phyloP scores from a whole-genome alignment of 1,140 invertebrate genomes.

The Centruroides sculpturatus region DNA sequence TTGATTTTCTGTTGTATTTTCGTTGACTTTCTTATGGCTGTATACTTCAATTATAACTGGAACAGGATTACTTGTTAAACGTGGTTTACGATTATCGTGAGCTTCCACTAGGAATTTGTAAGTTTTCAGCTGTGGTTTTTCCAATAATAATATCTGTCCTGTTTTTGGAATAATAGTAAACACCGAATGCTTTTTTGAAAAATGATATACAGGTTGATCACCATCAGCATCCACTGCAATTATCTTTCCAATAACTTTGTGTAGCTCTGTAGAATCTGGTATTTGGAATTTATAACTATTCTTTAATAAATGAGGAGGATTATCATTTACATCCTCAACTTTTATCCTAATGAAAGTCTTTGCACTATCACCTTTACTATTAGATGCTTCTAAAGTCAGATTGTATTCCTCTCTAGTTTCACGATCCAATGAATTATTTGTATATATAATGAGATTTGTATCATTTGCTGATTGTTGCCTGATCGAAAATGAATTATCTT shows the following conservation, averaged over 20 bases:
- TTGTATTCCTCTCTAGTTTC: slow-evolving; percentile 51
- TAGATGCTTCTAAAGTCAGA: slow-evolving; percentile 55
- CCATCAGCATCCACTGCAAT: slow-evolving; percentile 69
- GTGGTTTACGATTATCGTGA: slow-evolving; percentile 60
- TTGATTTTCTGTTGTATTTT: neutral
- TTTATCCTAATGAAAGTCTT: slow-evolving; percentile 52
- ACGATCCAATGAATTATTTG: slow-evolving; percentile 52
- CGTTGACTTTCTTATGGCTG: slow-evolving; percentile 3
- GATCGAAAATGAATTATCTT: slow-evolving; percentile 17
- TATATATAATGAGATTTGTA: slow-evolving; percentile 43
- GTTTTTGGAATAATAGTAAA: slow-evolving; percentile 81
- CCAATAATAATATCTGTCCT: slow-evolving; percentile 65
- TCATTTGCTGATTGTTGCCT: slow-evolving; percentile 39
- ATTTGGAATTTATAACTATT: slow-evolving; percentile 62
- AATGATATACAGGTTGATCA: slow-evolving; percentile 66
- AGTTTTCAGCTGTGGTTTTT: slow-evolving; percentile 22
- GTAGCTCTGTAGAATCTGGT: slow-evolving; percentile 42
- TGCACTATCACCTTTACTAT: slow-evolving; percentile 51
- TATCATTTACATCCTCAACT: slow-evolving; percentile 78
- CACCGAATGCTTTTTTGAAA: slow-evolving; percentile 57
- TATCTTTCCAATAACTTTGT: slow-evolving; percentile 63
- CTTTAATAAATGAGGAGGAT: slow-evolving; percentile 63
- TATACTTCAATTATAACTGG: slow-evolving; percentile 9
- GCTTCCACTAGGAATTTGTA: slow-evolving; percentile 47
- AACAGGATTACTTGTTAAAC: slow-evolving; percentile 30